Conservation (phyloP, 2,888 invertebrate genomes). For the Tillus elongatus region DNA sequence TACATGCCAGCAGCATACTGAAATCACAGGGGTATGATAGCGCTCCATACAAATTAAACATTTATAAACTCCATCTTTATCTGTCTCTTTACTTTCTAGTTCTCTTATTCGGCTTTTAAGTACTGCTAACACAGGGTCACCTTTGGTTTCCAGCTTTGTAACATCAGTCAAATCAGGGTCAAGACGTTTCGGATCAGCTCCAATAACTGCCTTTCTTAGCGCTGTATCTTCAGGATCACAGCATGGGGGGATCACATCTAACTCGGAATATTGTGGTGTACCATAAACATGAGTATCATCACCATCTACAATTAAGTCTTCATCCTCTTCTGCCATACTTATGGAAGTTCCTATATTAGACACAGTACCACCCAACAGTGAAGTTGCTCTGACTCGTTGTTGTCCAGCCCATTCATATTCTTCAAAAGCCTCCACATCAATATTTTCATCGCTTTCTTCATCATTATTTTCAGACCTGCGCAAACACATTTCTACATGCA, state of each 20-base stretch:
- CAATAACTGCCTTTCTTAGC: conserved; percentile 47
- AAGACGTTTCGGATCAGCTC: conserved; percentile 21
- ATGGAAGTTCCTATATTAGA: conserved; percentile 45
- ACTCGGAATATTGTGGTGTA: conserved; percentile 75
- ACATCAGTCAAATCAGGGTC: conserved; percentile 25
- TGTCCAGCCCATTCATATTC: conserved; percentile 92
- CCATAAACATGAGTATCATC: conserved; percentile 83
- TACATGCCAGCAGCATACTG: conserved; percentile 94
- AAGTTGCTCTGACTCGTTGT: conserved; percentile 65
- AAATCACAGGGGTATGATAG: conserved; percentile 79
- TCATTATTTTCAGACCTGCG: conserved; percentile 41
- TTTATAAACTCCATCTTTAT: conserved; percentile 57
- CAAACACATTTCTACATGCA: conserved; percentile 65
- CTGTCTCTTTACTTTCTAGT: conserved; percentile 54
- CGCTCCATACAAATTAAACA: conserved; percentile 85
- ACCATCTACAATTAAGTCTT: conserved; percentile 77
- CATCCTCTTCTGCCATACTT: conserved; percentile 48
- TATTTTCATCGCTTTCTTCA: conserved; percentile 54
- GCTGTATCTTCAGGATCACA: conserved; percentile 50
- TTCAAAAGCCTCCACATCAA: conserved; percentile 74
- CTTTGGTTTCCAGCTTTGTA: conserved; percentile 11
- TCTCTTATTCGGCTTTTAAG: conserved; percentile 68
- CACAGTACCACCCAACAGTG: conserved; percentile 59
- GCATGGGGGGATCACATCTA: conserved; percentile 53
- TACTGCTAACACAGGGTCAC: conserved; percentile 57